Base-by-base conservation (phyloP, 2,888 invertebrate genomes). In the Choristoneura rosaceana region DNA sequence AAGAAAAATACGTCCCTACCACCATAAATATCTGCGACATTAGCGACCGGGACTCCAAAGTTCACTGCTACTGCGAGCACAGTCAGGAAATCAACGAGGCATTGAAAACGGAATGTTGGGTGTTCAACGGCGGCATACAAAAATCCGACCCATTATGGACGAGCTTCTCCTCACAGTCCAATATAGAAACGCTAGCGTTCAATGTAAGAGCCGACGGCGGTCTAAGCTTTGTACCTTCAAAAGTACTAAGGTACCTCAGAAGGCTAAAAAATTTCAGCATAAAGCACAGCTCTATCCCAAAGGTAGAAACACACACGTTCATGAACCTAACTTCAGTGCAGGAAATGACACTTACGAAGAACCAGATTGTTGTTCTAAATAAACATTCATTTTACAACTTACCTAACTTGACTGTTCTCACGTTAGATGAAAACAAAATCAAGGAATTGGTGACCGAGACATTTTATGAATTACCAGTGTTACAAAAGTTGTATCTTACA, bases 401-500 rank as follows among this genome's bases (percentile, higher is more conserved):
- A 84, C 95, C 95, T 3, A 96, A 96, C 76, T 87, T 98, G 77
- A 95, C 95, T 17, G 91, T 95, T 55, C 92, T 98, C 62, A 96
- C 96, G 78, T 88, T 98, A 81, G 96, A 96, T 77, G 96, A 96
- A 80, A 98, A 98, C 89, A 95, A 95, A 81, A 96, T 98, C 82
- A 94, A 95, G 38, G 97, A 97, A 83, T 94, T 98, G 76, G 96
- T 96, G 81, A 95, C 96, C 62, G 96, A 96, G 80, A 96, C 97
- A 3, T 98, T 98, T 88, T 95, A 96, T 67, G 96, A 96, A 83
- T 87, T 97, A 73, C 97, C 97, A 0, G 92, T 94, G 33, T 90
- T 97, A 79, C 96, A 96, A 78, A 96, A 96, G 79, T 95, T 99
- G 69, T 96, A 96, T 82, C 94, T 99, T 70, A 98, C 98, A 84